These are phyloP conservation scores for Magallana angulata DNA, from an alignment of 1,140 invertebrate species.

Conservation along the genomic window DNA sequence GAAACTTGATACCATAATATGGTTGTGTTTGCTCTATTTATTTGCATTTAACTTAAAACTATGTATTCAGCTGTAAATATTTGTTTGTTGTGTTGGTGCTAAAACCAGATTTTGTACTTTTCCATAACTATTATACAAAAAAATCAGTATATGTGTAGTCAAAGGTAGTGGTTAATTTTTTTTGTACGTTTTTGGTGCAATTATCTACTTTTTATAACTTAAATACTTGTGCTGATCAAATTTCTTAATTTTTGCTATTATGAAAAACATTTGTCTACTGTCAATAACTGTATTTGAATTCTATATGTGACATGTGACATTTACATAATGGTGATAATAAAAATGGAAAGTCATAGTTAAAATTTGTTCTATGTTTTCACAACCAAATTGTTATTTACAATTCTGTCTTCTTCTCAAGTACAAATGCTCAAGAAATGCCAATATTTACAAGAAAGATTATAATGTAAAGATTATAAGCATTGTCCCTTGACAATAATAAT, in stretches of 20 bases:
- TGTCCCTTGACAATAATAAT: too few species aligned
- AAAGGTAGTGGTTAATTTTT: background rate
- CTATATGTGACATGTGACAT: background rate
- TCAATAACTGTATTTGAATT: background rate
- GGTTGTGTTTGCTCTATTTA: conserved; percentile 33
- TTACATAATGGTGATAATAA: background rate
- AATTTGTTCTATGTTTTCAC: too few species aligned
- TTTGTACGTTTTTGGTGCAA: background rate
- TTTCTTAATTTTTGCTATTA: background rate
- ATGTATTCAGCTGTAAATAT: conserved; percentile 30
- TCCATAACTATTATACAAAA: background rate
- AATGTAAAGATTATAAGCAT: too few species aligned
- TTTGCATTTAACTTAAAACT: background rate
- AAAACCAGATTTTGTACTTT: conserved; percentile 38
- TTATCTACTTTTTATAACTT: background rate
- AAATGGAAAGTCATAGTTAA: background rate
- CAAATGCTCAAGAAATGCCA: too few species aligned
- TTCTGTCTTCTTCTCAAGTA: too few species aligned
- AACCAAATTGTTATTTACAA: too few species aligned
- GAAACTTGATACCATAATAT: background rate
- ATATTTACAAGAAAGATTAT: too few species aligned
- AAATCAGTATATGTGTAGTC: background rate
- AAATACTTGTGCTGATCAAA: background rate
- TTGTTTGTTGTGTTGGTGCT: conserved; percentile 32
- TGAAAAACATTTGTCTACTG: background rate